Percentiles rank a stretch among this genome's conserved stretches.
Conservation (phyloP, 92 coral and sea anemone species). For the Palythoa grandiflora region DNA sequence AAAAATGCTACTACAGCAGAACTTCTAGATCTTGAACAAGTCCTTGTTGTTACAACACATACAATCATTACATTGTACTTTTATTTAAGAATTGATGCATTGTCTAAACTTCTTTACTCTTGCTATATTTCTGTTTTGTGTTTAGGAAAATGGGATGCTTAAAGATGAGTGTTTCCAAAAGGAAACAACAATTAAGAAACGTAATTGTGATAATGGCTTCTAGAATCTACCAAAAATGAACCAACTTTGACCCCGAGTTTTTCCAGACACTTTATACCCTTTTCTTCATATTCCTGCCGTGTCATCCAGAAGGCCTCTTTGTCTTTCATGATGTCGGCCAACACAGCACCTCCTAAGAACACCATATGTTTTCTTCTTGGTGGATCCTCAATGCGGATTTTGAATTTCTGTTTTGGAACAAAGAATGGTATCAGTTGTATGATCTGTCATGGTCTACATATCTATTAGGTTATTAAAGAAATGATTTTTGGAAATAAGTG, state of each 20-base stretch:
- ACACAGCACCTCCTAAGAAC: slow-evolving; percentile 98
- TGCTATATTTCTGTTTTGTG: not conserved
- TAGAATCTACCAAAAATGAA: slow-evolving; percentile 44
- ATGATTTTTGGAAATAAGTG: too few species aligned
- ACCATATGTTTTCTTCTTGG: slow-evolving; percentile 99
- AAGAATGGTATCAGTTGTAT: not conserved
- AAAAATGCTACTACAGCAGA: not conserved
- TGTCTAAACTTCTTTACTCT: not conserved
- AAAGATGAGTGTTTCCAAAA: not conserved
- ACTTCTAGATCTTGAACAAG: not conserved
- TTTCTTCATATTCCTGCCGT: slow-evolving; percentile 89
- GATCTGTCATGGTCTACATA: too few species aligned
- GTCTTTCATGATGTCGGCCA: slow-evolving; percentile 99
- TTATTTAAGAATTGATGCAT: not conserved
- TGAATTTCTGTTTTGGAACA: slow-evolving; percentile 83
- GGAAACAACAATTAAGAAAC: not conserved
- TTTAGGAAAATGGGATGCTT: too few species aligned
- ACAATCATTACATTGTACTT: not conserved
- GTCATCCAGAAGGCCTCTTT: slow-evolving; percentile 99
- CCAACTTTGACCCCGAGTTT: slow-evolving; percentile 91
- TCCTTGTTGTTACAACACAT: not conserved
- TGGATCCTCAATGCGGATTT: slow-evolving; percentile 98
- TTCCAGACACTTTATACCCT: slow-evolving; percentile 93
- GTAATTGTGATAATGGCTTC: not conserved
- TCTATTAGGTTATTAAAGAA: too few species aligned